A percentile compares a stretch with the other conserved stretches of the same genome.
These are phyloP conservation scores for Portevinia maculata DNA, from an alignment of 2,888 invertebrate species.

Conservation along the genomic window DNA sequence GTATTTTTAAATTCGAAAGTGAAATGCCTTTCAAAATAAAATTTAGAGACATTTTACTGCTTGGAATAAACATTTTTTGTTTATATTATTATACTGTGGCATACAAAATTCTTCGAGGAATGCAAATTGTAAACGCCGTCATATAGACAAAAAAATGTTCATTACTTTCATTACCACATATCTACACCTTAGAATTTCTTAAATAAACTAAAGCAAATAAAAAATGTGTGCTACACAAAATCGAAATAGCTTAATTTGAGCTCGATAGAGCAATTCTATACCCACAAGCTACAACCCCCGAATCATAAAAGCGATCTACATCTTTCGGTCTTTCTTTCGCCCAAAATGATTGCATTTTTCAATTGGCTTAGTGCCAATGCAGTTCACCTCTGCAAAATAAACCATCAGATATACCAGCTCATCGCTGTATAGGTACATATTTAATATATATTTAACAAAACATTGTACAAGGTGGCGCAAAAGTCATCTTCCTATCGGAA, in stretches of 20 bases:
- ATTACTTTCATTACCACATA: slow-evolving; percentile 8
- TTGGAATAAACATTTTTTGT: neutral
- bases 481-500: too few species aligned
- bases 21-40: neutral
- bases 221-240: slow-evolving; percentile 31
- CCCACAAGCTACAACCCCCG: neutral
- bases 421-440: slow-evolving; percentile 62
- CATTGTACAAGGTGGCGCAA: too few species aligned
- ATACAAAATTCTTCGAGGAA: neutral
- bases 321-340: slow-evolving; percentile 1
- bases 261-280: slow-evolving; percentile 24
- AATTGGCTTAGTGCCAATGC: slow-evolving; percentile 61
- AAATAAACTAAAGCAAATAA: slow-evolving; percentile 32
- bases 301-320: neutral
- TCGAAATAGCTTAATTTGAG: slow-evolving; percentile 27
- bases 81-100: neutral
- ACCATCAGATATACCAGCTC: slow-evolving; percentile 40
- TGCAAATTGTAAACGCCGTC: neutral
- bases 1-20: too few species aligned
- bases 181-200: slow-evolving; percentile 11
- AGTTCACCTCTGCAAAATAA: slow-evolving; percentile 61
- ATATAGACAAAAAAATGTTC: neutral
- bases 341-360: slow-evolving; percentile 48
- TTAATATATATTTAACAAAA: slow-evolving; percentile 70
- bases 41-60: neutral